Percentiles rank a stretch among this genome's conserved stretches.
These are phyloP conservation scores for Crocodylus rhombifer DNA, from an alignment of 2,797 vertebrate species.

Conservation along the genomic window DNA sequence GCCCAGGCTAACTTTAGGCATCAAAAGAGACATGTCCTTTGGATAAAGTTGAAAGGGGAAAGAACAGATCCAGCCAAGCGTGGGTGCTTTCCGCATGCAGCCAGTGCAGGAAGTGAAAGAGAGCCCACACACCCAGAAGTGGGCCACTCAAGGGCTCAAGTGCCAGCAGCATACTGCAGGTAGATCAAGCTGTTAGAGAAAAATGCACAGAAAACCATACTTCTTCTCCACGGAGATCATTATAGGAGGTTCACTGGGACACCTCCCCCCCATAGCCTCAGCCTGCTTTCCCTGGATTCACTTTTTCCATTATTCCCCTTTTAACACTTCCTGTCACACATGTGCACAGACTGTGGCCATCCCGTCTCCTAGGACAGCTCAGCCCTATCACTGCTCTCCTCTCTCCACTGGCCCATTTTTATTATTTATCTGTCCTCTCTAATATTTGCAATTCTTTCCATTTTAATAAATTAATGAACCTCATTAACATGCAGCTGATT, in stretches of 20 bases:
- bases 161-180: not conserved
- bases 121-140: not conserved
- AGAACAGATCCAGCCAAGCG: not conserved
- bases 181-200: not conserved
- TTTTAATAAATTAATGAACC: constrained; percentile 9
- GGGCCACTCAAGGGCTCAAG: fast-evolving
- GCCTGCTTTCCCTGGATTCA: constrained; percentile 29
- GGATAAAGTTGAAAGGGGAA: not conserved
- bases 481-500: not conserved
- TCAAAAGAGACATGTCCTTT: not conserved
- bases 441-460: constrained; percentile 37
- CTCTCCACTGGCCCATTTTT: not conserved
- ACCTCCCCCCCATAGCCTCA: not conserved
- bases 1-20: not conserved
- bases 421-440: not conserved
- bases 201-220: not conserved
- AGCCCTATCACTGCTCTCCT: constrained; percentile 13
- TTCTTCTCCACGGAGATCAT: not conserved
- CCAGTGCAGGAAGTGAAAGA: not conserved
- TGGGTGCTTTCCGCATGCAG: not conserved
- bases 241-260: not conserved
- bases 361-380: constrained; percentile 2
- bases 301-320: constrained; percentile 9
- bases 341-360: not conserved
- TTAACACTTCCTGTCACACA: constrained; percentile 28